Conservation (phyloP, 2,113 vertebrate species). For the Xenopus tropicalis region DNA sequence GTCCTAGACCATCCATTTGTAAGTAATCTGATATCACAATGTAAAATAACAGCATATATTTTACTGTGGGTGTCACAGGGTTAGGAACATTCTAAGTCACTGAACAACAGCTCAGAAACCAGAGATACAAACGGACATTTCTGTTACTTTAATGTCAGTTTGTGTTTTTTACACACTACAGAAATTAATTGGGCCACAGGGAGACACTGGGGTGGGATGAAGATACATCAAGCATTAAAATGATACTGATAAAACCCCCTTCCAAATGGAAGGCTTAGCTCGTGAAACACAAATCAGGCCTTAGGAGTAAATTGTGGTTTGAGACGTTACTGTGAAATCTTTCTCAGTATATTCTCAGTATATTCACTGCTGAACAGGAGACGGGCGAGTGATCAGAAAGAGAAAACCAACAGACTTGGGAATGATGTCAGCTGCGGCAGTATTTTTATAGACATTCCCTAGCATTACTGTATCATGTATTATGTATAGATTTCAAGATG, state of each 20-base stretch:
- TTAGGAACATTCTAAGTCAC: slow-evolving; percentile 24
- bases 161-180: slow-evolving; percentile 22
- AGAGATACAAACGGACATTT: not conserved
- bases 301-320: slow-evolving; percentile 3
- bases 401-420: not conserved
- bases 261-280: not conserved
- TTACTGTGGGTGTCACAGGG: slow-evolving; percentile 19
- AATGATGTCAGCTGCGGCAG: slow-evolving; percentile 1
- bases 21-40: slow-evolving; percentile 30
- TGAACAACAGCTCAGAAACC: not conserved
- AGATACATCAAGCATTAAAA: slow-evolving; percentile 5
- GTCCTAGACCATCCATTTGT: slow-evolving; percentile 33
- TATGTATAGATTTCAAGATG: not conserved
- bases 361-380: not conserved
- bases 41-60: slow-evolving; percentile 23
- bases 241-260: not conserved
- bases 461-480: slow-evolving; percentile 3
- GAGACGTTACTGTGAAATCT: not conserved
- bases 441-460: slow-evolving; percentile 6
- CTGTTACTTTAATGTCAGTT: slow-evolving; percentile 10
- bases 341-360: not conserved
- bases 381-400: not conserved
- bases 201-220: slow-evolving; percentile 4
- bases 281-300: not conserved
- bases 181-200: slow-evolving; percentile 32